phyloP scores from a whole-genome alignment of 2,797 vertebrate genomes.

The Chelidonichthys spinosus region DNA sequence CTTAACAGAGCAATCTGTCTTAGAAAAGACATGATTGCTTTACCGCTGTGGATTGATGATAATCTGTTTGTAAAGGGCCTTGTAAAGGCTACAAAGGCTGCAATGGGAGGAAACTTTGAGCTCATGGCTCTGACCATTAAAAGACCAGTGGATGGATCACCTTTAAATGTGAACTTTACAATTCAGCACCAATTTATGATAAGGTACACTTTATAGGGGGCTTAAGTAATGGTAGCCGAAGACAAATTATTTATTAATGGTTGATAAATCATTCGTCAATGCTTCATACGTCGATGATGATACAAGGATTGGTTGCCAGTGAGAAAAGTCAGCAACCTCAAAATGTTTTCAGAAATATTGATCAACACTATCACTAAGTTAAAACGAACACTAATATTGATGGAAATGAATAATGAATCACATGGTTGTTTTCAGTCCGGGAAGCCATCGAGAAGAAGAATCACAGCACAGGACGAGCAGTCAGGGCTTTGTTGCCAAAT shows the following conservation, averaged over 20 bases:
- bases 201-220: not conserved
- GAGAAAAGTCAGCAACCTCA: not conserved
- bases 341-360: not conserved
- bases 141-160: constrained; percentile 29
- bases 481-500: not conserved
- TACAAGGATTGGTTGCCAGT: not conserved
- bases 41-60: constrained; percentile 79
- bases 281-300: not conserved
- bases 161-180: constrained; percentile 13
- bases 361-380: not conserved
- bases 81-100: constrained; percentile 62
- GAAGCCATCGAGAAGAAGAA: not conserved
- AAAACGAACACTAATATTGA: not conserved
- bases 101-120: constrained; percentile 36
- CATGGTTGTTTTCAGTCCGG: not conserved
- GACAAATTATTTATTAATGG: not conserved
- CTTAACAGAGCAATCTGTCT: constrained; percentile 84
- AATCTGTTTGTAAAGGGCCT: constrained; percentile 78
- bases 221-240: not conserved
- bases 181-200: not conserved
- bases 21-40: constrained; percentile 77
- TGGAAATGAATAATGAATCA: not conserved
- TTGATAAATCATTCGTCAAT: not conserved
- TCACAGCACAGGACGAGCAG: not conserved
- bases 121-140: constrained; percentile 16